phyloP scores from a whole-genome alignment of 2,888 invertebrate species.

The Hyposoter dolosus region DNA sequence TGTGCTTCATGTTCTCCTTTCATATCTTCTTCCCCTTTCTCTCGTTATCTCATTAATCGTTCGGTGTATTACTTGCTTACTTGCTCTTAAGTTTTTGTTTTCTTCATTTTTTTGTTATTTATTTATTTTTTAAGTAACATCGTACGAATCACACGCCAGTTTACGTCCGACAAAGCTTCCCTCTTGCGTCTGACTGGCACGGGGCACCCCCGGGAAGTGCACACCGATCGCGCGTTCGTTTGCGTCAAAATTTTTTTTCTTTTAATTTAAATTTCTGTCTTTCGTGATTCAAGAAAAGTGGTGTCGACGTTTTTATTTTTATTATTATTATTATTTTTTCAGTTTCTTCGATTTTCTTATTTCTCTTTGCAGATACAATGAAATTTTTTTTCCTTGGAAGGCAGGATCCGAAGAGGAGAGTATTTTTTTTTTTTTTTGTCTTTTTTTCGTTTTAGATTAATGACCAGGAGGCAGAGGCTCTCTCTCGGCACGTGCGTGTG shows the following conservation, averaged over 20 bases:
- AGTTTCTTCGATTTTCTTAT: constrained; percentile 65
- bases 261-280: constrained; percentile 63
- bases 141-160: constrained; percentile 81
- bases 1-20: constrained; percentile 55
- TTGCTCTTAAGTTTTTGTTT: constrained; percentile 67
- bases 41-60: constrained; percentile 57
- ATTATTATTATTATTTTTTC: constrained; percentile 27
- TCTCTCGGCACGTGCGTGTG: constrained; percentile 46
- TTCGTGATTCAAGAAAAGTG: constrained; percentile 82
- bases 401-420: constrained; percentile 74
- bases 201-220: constrained; percentile 74
- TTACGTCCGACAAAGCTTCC: constrained; percentile 67
- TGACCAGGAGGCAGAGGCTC: constrained; percentile 67
- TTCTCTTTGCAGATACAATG: constrained; percentile 74
- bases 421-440: constrained; percentile 19
- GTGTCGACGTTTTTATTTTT: constrained; percentile 81
- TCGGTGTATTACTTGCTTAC: constrained; percentile 70
- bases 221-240: constrained; percentile 74
- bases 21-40: constrained; percentile 66
- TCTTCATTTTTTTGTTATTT: constrained; percentile 69
- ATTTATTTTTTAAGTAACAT: constrained; percentile 81
- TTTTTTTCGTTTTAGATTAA: constrained; percentile 46
- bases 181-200: constrained; percentile 73
- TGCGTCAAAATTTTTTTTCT: constrained; percentile 59
- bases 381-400: constrained; percentile 69